Evolutionary conservation across 1,140 invertebrate genomes (phyloP).

Genomic region (Rhyacophila brunnea): DNA sequence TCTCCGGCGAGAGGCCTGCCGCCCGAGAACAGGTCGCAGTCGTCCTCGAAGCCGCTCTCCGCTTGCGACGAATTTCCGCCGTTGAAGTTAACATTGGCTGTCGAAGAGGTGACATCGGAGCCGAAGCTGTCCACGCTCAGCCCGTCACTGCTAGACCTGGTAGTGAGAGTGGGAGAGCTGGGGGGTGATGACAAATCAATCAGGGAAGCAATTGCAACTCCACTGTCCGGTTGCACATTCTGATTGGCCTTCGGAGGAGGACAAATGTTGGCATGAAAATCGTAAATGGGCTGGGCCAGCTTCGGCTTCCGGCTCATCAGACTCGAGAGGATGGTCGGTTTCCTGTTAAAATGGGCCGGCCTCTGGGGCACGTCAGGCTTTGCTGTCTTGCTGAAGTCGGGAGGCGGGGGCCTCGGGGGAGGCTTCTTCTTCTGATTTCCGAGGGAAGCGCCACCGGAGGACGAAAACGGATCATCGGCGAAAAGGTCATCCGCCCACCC

Average conservation of each 20-base stretch:
- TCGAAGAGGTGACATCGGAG: conserved; percentile 66
- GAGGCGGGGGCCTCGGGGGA: conserved; percentile 55
- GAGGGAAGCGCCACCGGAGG: conserved; percentile 1
- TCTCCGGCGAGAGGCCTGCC: conserved; percentile 50
- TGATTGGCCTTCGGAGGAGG: conserved; percentile 11
- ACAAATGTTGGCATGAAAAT: conserved; percentile 27
- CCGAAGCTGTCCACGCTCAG: conserved; percentile 73
- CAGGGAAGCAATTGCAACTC: conserved; percentile 45
- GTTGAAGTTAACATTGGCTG: conserved; percentile 51
- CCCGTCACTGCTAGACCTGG: conserved; percentile 70
- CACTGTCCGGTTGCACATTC: conserved; percentile 6
- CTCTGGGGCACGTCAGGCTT: conserved; percentile 45
- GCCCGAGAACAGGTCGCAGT: conserved; percentile 63
- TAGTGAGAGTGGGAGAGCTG: conserved; percentile 70
- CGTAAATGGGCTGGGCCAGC: conserved; percentile 18
- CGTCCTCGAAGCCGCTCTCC: conserved; percentile 75
- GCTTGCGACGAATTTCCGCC: conserved; percentile 70
- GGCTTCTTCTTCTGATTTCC: conserved; percentile 52
- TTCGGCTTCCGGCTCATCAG: conserved; percentile 38
- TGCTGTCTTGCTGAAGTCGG: conserved; percentile 42
- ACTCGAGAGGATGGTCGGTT: conserved; percentile 52
- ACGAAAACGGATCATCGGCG: conserved; percentile 42
- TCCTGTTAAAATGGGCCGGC: conserved; percentile 51
- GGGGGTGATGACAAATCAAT: conserved; percentile 67
- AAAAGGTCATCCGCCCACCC: conserved; percentile 51